phyloP scores from a whole-genome alignment of 2,888 invertebrate species.

The Hedychridium roseum region DNA sequence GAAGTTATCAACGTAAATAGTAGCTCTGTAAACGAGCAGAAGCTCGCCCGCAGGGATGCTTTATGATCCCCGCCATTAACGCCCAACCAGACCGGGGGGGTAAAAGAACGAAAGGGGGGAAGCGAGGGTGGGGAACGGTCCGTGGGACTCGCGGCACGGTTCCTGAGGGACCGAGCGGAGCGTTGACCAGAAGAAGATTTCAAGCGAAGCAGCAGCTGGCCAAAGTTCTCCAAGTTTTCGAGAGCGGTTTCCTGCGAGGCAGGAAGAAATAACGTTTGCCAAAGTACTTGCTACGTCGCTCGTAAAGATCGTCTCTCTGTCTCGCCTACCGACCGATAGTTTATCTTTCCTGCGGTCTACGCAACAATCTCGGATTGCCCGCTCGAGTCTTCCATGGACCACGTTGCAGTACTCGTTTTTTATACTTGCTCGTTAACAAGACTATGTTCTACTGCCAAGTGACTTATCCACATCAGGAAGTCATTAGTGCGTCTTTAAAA shows the following conservation, averaged over 20 bases:
- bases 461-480: too few species aligned
- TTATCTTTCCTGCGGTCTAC: slow-evolving; percentile 21
- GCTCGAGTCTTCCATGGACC: not conserved
- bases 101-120: not conserved
- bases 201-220: too few species aligned
- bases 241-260: slow-evolving; percentile 16
- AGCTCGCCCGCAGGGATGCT: slow-evolving; percentile 35
- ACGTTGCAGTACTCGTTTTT: slow-evolving; percentile 5
- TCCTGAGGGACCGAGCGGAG: not conserved
- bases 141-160: not conserved
- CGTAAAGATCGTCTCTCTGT: slow-evolving; percentile 18
- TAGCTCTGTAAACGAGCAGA: slow-evolving; percentile 46
- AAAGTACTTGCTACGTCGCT: slow-evolving; percentile 23
- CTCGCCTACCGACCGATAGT: slow-evolving; percentile 13
- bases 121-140: too few species aligned
- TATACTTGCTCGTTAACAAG: too few species aligned
- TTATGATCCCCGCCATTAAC: slow-evolving; percentile 40
- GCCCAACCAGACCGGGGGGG: slow-evolving; percentile 7
- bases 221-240: slow-evolving; percentile 29
- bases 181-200: too few species aligned
- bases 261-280: slow-evolving; percentile 32
- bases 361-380: not conserved
- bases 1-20: slow-evolving; percentile 57
- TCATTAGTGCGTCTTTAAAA: too few species aligned
- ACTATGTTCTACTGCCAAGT: too few species aligned